Evolutionary conservation across 2,888 invertebrate species (phyloP), one percentile per base, ranked within the genome.

Genomic region (Biston betularia): DNA sequence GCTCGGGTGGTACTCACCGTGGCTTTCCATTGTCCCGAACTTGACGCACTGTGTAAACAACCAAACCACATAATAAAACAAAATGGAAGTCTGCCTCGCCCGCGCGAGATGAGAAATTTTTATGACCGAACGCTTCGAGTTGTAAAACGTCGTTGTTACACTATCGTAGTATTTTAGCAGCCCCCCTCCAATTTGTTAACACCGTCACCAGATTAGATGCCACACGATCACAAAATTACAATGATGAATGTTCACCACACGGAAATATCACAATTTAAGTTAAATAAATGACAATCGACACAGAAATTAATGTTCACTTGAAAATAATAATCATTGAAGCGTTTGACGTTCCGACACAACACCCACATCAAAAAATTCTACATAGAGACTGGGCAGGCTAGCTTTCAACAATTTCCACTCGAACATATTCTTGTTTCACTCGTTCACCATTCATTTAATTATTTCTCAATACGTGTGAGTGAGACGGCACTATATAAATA

Each of bases 161-260:
- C 93, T 93, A 93, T 85, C 89, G 94, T 94, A 94, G 94, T 94
- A 94, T 93, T 93, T 90, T 88, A 90, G 88, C 88, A 89, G 89
- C 92, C 89, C 93, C 94, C 93, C 93, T 88, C 92, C 92, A 88
- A 77, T 86, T 86, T 87, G 90, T 87, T 88, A 89, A 89, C 86
- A 86, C 87, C 84, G 84, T 90, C 88, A 89, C 87, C 84, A 85
- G 85, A 87, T 84, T 79, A 80, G 79, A 87, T 86, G 79, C 82
- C 82, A 84, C 84, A 83, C 86, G 70, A 86, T 79, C 86, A 89
- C 89, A 84, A 89, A 87, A 82, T 83, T 87, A 86, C 85, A 81
- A 78, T 78, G 82, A 75, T 80, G 81, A 75, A 75, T 73, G 72
- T 69, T 61, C 74, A 79, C 76, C 79, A 82, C 78, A 78, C 78